Conservation (phyloP, 1,140 invertebrate genomes). For the Nasonia longicornis region DNA sequence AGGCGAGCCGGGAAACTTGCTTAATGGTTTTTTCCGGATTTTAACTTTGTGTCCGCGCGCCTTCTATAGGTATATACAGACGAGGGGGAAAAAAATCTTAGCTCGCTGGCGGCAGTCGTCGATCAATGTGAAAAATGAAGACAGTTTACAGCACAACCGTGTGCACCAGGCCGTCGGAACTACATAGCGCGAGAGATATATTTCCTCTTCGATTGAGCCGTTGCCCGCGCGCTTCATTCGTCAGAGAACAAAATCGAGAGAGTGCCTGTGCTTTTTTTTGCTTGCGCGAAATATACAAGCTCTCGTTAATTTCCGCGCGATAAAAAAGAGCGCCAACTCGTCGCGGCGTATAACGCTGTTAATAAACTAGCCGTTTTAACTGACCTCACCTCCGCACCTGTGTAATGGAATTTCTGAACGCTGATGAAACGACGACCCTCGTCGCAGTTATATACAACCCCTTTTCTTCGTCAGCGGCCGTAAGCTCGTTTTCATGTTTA, state of each 20-base stretch:
- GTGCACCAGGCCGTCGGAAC: neutral
- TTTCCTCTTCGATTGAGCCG: constrained; percentile 12
- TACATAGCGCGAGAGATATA: neutral
- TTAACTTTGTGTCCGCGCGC: neutral
- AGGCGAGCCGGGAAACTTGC: neutral
- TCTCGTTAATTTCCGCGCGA: too few species aligned
- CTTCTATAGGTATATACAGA: too few species aligned
- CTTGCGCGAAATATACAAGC: too few species aligned
- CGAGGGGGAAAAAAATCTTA: neutral
- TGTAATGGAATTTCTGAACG: constrained; percentile 51
- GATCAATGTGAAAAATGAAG: constrained; percentile 37
- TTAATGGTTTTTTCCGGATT: neutral
- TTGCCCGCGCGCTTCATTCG: neutral
- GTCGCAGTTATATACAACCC: neutral
- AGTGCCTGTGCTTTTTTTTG: neutral
- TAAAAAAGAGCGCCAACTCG: too few species aligned
- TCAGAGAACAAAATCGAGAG: neutral
- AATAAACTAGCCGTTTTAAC: constrained; percentile 46
- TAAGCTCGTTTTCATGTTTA: constrained; percentile 37
- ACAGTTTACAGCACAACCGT: neutral
- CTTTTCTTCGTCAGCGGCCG: neutral
- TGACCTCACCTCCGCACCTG: constrained; percentile 40
- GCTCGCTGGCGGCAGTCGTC: neutral
- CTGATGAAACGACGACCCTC: constrained; percentile 8
- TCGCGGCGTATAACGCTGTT: constrained; percentile 32